These are phyloP conservation scores for Heliconius ismenius DNA, from an alignment of 2,888 invertebrate genomes.

Conservation along the genomic window DNA sequence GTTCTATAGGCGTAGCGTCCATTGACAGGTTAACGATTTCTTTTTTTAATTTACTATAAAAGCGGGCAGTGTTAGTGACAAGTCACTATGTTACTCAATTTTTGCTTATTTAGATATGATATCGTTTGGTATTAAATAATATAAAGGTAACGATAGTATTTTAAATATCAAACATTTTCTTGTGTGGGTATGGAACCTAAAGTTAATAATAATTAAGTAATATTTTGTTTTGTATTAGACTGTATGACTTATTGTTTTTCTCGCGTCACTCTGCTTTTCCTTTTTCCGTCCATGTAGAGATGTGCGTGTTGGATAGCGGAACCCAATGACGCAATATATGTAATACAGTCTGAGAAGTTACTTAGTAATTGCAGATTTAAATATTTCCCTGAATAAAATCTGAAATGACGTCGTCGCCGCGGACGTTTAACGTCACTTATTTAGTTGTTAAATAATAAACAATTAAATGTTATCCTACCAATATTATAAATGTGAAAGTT, in stretches of 20 bases:
- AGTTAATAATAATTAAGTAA: neutral
- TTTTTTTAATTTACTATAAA: neutral
- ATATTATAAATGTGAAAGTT: too few relatives aligned
- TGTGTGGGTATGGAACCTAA: neutral
- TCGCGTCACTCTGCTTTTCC: neutral
- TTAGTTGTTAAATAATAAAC: neutral
- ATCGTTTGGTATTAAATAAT: too few relatives aligned
- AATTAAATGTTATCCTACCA: neutral
- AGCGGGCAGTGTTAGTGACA: too few relatives aligned
- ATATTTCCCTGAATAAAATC: neutral
- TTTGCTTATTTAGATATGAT: neutral
- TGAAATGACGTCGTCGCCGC: neutral
- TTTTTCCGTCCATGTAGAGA: neutral
- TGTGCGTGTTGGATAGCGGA: neutral
- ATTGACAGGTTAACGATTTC: neutral
- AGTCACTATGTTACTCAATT: neutral
- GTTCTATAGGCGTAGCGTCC: conserved; percentile 7
- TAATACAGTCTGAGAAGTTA: neutral
- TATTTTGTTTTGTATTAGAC: neutral
- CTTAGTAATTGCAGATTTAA: neutral
- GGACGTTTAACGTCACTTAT: neutral
- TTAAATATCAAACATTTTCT: neutral
- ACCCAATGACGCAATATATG: neutral
- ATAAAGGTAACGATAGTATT: too few relatives aligned
- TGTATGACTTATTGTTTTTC: neutral